These are phyloP conservation scores for Zaprionus lachaisei DNA, from an alignment of 1,140 invertebrate species.

Conservation along the genomic window DNA sequence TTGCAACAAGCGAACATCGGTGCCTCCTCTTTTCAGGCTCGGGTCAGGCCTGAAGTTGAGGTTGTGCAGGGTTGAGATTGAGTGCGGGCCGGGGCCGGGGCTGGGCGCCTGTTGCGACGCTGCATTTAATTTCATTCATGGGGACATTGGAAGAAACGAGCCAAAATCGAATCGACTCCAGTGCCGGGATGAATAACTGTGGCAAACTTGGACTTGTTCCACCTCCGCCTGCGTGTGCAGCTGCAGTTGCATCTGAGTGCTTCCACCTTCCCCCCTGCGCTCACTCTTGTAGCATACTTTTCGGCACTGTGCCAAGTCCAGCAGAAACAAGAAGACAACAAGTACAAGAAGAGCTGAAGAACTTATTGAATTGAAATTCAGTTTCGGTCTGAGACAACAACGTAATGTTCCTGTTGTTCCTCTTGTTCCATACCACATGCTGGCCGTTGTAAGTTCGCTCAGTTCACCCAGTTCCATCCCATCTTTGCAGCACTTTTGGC, in stretches of 20 bases:
- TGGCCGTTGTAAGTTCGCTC: slow-evolving; percentile 22
- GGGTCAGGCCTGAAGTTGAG: slow-evolving; percentile 26
- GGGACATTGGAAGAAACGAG: slow-evolving; percentile 34
- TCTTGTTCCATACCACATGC: slow-evolving; percentile 37
- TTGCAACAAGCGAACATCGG: slow-evolving; percentile 49
- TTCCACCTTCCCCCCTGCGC: neutral
- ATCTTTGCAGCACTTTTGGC: slow-evolving; percentile 16
- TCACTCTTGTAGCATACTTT: slow-evolving; percentile 29
- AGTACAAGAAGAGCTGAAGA: slow-evolving; percentile 30
- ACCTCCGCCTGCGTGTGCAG: neutral
- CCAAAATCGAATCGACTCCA: slow-evolving; percentile 56
- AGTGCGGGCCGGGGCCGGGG: neutral
- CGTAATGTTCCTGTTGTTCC: slow-evolving; percentile 48
- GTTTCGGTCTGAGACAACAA: slow-evolving; percentile 51
- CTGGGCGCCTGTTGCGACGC: slow-evolving; percentile 37
- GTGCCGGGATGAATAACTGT: slow-evolving; percentile 24
- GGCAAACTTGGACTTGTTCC: neutral
- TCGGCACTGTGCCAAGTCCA: slow-evolving; percentile 34
- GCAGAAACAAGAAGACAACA: slow-evolving; percentile 24
- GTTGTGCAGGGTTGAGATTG: neutral
- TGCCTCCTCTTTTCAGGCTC: slow-evolving; percentile 1
- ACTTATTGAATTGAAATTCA: slow-evolving; percentile 65
- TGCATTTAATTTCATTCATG: slow-evolving; percentile 65
- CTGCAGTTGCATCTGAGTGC: neutral
- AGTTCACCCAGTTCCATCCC: neutral